These are phyloP conservation scores for Agriopis aurantiaria DNA, from an alignment of 2,888 invertebrate species.

Conservation along the genomic window DNA sequence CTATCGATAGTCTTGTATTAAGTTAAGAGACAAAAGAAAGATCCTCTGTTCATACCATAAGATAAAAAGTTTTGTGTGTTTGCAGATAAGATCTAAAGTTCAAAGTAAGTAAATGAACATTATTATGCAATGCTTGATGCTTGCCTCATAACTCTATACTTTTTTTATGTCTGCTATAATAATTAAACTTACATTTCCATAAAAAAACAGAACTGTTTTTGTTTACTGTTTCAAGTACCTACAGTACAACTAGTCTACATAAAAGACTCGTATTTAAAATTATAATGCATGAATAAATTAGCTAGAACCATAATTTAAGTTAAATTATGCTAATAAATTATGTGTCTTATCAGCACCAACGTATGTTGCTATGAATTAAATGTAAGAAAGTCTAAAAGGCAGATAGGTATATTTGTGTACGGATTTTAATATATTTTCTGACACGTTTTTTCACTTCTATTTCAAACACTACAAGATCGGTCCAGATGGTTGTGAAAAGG, in stretches of 20 bases:
- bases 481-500: too few species aligned
- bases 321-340: background rate
- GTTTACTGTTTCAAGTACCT: background rate
- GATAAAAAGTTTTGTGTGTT: conserved; percentile 29
- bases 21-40: conserved; percentile 1
- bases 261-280: background rate
- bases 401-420: background rate
- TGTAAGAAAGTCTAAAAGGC: background rate
- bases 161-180: background rate
- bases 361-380: background rate
- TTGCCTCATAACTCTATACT: conserved; percentile 17
- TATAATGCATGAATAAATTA: conserved; percentile 3
- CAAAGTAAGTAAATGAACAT: conserved; percentile 48
- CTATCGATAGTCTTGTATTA: background rate
- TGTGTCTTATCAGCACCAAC: too few species aligned
- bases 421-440: background rate
- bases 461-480: background rate
- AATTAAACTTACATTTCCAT: background rate
- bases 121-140: conserved; percentile 44
- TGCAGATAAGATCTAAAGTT: conserved; percentile 39
- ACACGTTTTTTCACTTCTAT: background rate
- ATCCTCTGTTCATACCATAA: background rate
- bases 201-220: background rate
- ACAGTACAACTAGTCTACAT: background rate
- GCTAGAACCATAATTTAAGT: background rate